Conservation (phyloP, 1,140 invertebrate genomes). For the Solenopsis invicta region DNA sequence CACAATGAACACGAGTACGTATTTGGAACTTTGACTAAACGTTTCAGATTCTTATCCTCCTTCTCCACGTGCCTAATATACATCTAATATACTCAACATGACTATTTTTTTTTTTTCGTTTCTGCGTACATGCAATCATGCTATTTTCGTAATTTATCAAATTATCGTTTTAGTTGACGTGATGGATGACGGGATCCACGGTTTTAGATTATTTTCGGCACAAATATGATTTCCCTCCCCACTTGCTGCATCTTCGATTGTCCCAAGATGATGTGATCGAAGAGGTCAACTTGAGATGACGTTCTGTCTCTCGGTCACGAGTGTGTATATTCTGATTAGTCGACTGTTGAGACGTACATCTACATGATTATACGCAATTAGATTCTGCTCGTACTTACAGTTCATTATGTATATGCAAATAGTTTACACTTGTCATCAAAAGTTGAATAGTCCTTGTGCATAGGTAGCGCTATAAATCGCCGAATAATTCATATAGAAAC, state of each 20-base stretch:
- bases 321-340: neutral
- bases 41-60: constrained; percentile 37
- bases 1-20: constrained; percentile 52
- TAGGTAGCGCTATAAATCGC: neutral
- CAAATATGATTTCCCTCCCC: constrained; percentile 17
- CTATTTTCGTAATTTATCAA: constrained; percentile 8
- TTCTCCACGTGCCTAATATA: constrained; percentile 52
- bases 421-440: neutral
- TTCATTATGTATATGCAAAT: neutral
- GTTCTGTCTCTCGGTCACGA: neutral
- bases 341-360: neutral
- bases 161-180: constrained; percentile 4
- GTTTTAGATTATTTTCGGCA: constrained; percentile 42
- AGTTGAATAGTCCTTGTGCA: neutral
- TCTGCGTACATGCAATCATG: constrained; percentile 6
- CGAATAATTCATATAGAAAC: constrained; percentile 20
- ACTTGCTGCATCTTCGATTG: constrained; percentile 5
- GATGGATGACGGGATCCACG: neutral
- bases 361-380: neutral
- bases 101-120: neutral
- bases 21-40: constrained; percentile 63
- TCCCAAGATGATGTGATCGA: neutral
- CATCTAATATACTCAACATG: neutral
- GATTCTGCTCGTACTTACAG: neutral
- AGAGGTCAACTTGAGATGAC: neutral